phyloP scores from a whole-genome alignment of 2,113 vertebrate genomes.

The Vulpes ferrilata region DNA sequence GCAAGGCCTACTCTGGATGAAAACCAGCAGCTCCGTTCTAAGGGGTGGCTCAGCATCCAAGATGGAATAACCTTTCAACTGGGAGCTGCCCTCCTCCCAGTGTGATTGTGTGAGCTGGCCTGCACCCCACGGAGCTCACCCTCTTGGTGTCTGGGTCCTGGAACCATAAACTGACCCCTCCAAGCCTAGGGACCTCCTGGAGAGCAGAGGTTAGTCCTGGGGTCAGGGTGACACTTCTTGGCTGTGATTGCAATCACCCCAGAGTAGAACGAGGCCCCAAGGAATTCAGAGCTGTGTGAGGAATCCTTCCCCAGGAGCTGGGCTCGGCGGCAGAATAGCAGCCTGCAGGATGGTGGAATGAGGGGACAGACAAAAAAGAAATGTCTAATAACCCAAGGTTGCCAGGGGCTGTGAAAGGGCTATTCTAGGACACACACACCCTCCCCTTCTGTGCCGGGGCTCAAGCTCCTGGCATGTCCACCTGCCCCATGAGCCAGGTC shows the following conservation, averaged over 20 bases:
- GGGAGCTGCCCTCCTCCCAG: no score
- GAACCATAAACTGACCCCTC: not conserved
- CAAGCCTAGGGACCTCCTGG: not conserved
- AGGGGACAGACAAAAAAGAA: not conserved
- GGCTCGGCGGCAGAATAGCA: not conserved
- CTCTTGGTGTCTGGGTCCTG: not conserved
- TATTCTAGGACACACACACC: no score
- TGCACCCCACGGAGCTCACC: no score
- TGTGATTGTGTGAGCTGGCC: rapidly evolving
- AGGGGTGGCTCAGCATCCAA: no score
- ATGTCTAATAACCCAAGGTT: no score
- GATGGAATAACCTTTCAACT: rapidly evolving
- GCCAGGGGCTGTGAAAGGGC: not conserved
- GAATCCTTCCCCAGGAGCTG: not conserved
- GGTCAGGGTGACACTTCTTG: not conserved
- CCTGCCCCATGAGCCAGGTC: not conserved
- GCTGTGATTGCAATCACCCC: not conserved
- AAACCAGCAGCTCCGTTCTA: not conserved
- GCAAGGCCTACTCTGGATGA: not conserved
- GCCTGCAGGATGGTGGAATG: rapidly evolving
- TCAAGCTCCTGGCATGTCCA: not conserved
- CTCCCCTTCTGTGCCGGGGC: not conserved
- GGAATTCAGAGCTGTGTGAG: not conserved
- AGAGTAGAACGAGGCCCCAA: not conserved
- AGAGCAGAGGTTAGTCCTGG: not conserved